phyloP scores from a whole-genome alignment of 2,888 invertebrate species.

The Yponomeuta evonymella region DNA sequence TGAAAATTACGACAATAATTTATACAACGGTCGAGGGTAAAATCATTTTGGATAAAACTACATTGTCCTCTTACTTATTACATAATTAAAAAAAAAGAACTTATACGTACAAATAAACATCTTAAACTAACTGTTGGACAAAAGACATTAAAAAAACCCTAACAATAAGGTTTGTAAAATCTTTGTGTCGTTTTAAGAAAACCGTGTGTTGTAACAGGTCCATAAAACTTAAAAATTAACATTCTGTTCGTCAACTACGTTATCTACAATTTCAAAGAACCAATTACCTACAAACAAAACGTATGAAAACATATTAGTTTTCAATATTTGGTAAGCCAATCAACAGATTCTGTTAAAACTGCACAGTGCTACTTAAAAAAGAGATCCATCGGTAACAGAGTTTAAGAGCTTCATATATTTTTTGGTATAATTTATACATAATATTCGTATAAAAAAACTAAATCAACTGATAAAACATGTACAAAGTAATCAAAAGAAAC shows the following conservation, averaged over 20 bases:
- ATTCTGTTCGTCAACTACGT: slow-evolving; percentile 34
- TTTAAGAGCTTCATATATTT: slow-evolving; percentile 67
- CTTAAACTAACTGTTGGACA: slow-evolving; percentile 56
- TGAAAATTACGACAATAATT: slow-evolving; percentile 66
- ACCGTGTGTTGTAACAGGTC: slow-evolving; percentile 25
- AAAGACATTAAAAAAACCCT: slow-evolving; percentile 51
- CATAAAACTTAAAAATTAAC: slow-evolving; percentile 18
- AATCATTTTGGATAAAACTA: slow-evolving; percentile 35
- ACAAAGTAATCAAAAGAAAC: slow-evolving; percentile 2
- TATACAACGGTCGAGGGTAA: slow-evolving; percentile 65
- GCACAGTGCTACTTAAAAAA: slow-evolving; percentile 41
- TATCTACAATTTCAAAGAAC: slow-evolving; percentile 63
- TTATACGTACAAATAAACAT: slow-evolving; percentile 35
- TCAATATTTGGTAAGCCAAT: slow-evolving; percentile 62
- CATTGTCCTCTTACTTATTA: slow-evolving; percentile 34
- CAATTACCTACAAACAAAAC: slow-evolving; percentile 37
- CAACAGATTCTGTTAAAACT: slow-evolving; percentile 19
- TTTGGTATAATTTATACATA: slow-evolving; percentile 72
- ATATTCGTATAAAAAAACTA: slow-evolving; percentile 33
- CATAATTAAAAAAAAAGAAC: slow-evolving; percentile 26
- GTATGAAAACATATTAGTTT: slow-evolving; percentile 49
- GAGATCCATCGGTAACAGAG: slow-evolving; percentile 75
- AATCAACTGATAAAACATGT: slow-evolving; percentile 10
- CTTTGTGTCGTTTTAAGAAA: slow-evolving; percentile 41
- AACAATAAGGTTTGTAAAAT: slow-evolving; percentile 34